Conservation (phyloP, 37 sponge, comb jelly and placozoan species). For the Eunapius fragilis region DNA sequence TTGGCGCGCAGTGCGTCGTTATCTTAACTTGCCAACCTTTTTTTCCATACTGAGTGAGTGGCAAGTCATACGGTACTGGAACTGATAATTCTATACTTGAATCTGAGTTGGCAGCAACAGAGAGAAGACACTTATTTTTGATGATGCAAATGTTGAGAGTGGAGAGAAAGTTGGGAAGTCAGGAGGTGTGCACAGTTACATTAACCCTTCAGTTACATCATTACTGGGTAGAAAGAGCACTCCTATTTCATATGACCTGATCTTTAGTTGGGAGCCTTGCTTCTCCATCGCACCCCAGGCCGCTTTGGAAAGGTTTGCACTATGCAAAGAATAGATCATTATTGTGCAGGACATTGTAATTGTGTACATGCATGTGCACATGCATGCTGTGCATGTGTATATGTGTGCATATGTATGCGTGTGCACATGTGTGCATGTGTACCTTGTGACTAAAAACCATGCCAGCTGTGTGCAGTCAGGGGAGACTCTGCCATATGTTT, state of each 20-base stretch:
- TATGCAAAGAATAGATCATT: slow-evolving; percentile 8
- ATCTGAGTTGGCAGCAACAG: not conserved
- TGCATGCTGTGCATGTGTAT: too few species aligned
- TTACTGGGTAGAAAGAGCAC: slow-evolving; percentile 79
- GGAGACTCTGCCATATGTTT: slow-evolving; percentile 88
- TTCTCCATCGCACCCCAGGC: slow-evolving; percentile 95
- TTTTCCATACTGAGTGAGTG: slow-evolving; percentile 46
- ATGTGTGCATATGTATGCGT: too few species aligned
- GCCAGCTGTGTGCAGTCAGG: slow-evolving; percentile 69
- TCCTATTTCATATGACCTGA: slow-evolving; percentile 89
- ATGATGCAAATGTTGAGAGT: too few species aligned
- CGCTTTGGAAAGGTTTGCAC: slow-evolving; percentile 96
- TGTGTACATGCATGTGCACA: not conserved
- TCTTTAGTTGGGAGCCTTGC: slow-evolving; percentile 77
- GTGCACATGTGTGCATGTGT: not conserved
- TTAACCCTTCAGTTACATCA: slow-evolving; percentile 4
- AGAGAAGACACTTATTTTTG: not conserved
- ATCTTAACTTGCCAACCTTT: slow-evolving; percentile 36
- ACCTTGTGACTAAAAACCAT: slow-evolving; percentile 95
- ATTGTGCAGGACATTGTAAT: not conserved
- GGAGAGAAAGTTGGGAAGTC: too few species aligned
- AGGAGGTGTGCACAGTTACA: too few species aligned
- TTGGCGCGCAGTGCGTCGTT: not conserved
- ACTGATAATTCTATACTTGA: not conserved
- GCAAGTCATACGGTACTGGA: slow-evolving; percentile 52